phyloP scores from a whole-genome alignment of 2,113 vertebrate genomes.

The Chunga burmeisteri region DNA sequence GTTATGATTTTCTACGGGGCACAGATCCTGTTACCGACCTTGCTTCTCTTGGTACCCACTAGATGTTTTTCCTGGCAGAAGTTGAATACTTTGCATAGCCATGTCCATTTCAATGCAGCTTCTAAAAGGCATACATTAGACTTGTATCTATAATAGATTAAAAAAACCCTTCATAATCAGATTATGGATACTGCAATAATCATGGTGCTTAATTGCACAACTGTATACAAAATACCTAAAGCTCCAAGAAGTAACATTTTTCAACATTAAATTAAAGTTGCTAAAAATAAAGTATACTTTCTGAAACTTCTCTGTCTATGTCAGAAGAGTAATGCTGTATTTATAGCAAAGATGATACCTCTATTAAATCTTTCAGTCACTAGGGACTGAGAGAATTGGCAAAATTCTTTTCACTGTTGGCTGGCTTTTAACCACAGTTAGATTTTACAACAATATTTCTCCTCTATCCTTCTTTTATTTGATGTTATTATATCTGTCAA shows the following conservation, averaged over 20 bases:
- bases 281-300: not conserved
- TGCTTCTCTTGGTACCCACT: not conserved
- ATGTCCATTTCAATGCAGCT: not conserved
- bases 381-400: not conserved
- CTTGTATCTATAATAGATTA: not conserved
- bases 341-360: not conserved
- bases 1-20: not conserved
- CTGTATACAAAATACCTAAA: not conserved
- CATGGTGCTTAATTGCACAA: not conserved
- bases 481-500: not conserved
- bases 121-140: not conserved
- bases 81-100: not conserved
- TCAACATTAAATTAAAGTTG: slow-evolving; percentile 2
- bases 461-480: not conserved
- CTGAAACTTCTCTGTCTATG: not conserved
- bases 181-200: not conserved
- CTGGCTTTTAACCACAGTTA: not conserved
- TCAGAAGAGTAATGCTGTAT: not conserved
- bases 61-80: not conserved
- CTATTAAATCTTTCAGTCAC: not conserved
- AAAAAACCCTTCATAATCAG: not conserved
- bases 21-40: not conserved
- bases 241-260: not conserved
- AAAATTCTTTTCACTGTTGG: not conserved
- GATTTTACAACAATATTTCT: not conserved